These are phyloP conservation scores for Spicauda simplicius DNA, from an alignment of 2,888 invertebrate genomes.

Conservation along the genomic window DNA sequence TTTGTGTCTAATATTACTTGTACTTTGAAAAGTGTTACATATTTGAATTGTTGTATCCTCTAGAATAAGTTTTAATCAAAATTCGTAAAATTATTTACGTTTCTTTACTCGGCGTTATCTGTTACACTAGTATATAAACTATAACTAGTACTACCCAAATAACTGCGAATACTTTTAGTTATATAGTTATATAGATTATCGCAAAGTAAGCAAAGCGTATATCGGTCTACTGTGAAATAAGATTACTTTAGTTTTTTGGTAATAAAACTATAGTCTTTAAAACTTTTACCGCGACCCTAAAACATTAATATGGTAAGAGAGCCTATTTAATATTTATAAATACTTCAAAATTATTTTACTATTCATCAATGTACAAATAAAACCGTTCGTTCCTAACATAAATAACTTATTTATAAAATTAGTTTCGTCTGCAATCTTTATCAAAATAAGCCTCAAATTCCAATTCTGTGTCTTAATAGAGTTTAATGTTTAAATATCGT, in stretches of 20 bases:
- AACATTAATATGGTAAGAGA: conserved; percentile 3
- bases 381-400: conserved; percentile 30
- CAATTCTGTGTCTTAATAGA: conserved; percentile 13
- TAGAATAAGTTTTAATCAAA: neutral
- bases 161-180: too few relatives aligned
- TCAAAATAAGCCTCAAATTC: neutral
- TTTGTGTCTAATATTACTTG: conserved; percentile 27
- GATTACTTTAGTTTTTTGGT: neutral
- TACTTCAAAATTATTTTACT: conserved; percentile 7
- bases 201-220: too few relatives aligned
- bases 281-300: conserved; percentile 1
- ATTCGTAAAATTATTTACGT: neutral
- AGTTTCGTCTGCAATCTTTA: conserved; percentile 7
- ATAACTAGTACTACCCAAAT: neutral
- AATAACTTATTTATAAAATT: conserved; percentile 11
- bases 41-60: conserved; percentile 19
- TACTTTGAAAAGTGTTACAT: neutral
- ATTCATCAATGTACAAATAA: conserved; percentile 25
- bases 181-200: too few relatives aligned
- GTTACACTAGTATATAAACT: neutral
- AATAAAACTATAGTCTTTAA: neutral
- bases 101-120: neutral
- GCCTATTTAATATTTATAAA: conserved; percentile 10
- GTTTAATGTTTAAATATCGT: neutral
- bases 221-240: too few relatives aligned